These are phyloP conservation scores for Ammodytes marinus DNA, from an alignment of 2,113 vertebrate genomes.

Conservation along the genomic window DNA sequence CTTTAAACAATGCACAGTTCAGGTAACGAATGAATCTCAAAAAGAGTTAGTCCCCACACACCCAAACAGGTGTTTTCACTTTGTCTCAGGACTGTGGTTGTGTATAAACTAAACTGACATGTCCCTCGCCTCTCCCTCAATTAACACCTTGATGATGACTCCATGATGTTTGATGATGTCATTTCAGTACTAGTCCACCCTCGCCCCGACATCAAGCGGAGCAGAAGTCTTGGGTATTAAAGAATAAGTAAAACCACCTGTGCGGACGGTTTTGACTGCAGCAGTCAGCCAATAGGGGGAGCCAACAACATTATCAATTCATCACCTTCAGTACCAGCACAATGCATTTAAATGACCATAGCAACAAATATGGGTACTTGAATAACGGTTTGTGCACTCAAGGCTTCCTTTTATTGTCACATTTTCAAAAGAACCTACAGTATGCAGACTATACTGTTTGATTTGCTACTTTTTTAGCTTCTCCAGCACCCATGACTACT, in stretches of 20 bases:
- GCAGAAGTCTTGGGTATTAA: not conserved
- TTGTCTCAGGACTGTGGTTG: not conserved
- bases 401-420: not conserved
- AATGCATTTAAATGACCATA: not conserved
- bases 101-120: not conserved
- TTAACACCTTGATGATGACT: not conserved
- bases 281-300: conserved; percentile 21
- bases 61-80: not conserved
- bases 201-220: not conserved
- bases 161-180: not conserved
- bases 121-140: not conserved
- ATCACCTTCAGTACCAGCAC: too few relatives aligned
- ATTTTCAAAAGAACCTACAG: not conserved
- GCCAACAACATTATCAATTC: not conserved
- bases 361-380: not conserved
- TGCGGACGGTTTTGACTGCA: not conserved
- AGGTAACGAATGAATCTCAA: too few relatives aligned
- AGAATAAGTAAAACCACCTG: not conserved
- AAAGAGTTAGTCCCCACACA: fast-evolving
- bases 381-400: not conserved
- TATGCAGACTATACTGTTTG: not conserved
- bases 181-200: not conserved
- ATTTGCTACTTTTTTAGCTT: not conserved
- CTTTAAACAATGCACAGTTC: not conserved
- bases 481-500: not conserved